Base-by-base conservation (phyloP, 2,888 invertebrate genomes). In the Branchellion lobata region DNA sequence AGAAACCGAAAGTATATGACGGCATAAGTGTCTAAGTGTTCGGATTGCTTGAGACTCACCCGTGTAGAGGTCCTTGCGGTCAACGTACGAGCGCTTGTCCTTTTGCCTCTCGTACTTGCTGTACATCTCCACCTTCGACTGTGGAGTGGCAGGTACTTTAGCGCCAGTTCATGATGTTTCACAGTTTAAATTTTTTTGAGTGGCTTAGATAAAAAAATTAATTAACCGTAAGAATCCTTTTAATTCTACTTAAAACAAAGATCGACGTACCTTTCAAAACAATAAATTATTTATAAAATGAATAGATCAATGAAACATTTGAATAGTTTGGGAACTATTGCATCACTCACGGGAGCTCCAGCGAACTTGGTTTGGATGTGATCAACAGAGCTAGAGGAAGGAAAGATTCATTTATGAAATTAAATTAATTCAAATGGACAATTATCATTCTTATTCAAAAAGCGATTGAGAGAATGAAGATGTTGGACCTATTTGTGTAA, bases 81-180 rank as follows among this genome's bases (percentile, higher is more conserved):
- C 84, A 8, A 82, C 85, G 81, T 86, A 87, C 8, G 85, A 84
- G 73, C 87, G 81, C 81, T 85, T 85, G 83, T 87, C 87, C 61
- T 87, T 87, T 75, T 86, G 86, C 8, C 87, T 83, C 82, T 87
- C 87, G 82, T 86, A 87, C 82, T 87, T 86, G 83, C 87, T 87
- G 85, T 86, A 87, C 83, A 87, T 84, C 81, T 85, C 84, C 78
- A 87, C 85, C 84, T 87, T 87, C 34, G 83, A 71, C 83, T 83
- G 79, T 33, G 40, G 0, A 68, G 27, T 2, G 24, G 31, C 29
- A 65, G n/a, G n/a, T 65, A 11, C 5, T 11, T 65, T 3, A 65
- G 3, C 8, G 65, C 29, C 3, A 65, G 5, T 65, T 11, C 29
- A 11, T 5, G n/a, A 5, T 27, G 3, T 5, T 65, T 5, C 24